A percentile compares a stretch with the other conserved stretches of the same genome.
Conservation (phyloP, 2,888 invertebrate species). For the Sericinus montela region DNA sequence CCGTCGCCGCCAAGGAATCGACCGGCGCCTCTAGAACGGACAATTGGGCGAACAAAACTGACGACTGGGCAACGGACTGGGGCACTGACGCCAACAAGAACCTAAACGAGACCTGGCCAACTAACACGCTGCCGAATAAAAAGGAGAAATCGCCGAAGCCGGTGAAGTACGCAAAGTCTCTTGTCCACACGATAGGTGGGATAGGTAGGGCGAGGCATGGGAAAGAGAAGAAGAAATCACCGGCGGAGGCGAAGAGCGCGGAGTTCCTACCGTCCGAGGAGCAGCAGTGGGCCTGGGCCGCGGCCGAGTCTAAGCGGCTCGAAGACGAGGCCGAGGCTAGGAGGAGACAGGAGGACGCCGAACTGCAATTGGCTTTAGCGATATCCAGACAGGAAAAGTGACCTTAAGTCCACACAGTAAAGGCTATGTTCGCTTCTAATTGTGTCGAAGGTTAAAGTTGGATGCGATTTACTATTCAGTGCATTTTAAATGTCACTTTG, state of each 20-base stretch:
- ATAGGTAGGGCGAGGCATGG: conserved; percentile 53
- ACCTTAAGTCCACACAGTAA: conserved; percentile 19
- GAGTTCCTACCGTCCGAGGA: conserved; percentile 77
- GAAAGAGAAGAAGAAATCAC: conserved; percentile 53
- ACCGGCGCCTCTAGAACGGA: conserved; percentile 50
- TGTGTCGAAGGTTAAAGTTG: neutral
- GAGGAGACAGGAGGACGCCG: conserved; percentile 83
- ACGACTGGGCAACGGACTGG: conserved; percentile 53
- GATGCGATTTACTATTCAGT: neutral
- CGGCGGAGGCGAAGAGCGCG: conserved; percentile 35
- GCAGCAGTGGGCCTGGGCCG: conserved; percentile 87
- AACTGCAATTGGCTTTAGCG: conserved; percentile 85
- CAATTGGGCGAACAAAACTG: conserved; percentile 40
- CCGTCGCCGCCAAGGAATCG: conserved; percentile 27
- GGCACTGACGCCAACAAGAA: conserved; percentile 49
- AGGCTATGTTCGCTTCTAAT: neutral
- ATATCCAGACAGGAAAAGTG: conserved; percentile 79
- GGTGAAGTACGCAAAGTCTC: conserved; percentile 66
- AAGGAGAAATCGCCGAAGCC: conserved; percentile 73
- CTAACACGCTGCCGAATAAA: conserved; percentile 58
- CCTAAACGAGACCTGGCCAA: conserved; percentile 67
- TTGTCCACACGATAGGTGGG: conserved; percentile 71
- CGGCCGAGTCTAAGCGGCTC: conserved; percentile 81
- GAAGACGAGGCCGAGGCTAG: conserved; percentile 81
- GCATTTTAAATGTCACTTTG: conserved; percentile 28